Conservation (phyloP, 1,140 invertebrate genomes). For the Cotesia vestalis region DNA sequence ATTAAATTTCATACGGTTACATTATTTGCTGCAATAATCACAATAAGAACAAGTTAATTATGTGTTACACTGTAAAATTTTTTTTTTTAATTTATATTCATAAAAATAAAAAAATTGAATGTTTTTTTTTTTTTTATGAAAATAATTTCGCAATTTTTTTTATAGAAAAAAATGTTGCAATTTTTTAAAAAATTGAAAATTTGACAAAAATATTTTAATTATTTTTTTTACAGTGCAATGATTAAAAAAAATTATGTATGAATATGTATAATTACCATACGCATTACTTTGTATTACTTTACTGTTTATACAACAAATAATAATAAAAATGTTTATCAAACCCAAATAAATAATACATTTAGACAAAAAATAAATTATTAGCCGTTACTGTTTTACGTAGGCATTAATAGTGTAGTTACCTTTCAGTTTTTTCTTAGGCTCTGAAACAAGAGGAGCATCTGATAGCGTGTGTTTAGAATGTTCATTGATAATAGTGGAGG, state of each 20-base stretch:
- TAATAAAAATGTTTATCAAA: constrained; percentile 17
- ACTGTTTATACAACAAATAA: no score
- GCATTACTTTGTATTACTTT: constrained; percentile 49
- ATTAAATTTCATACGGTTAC: constrained; percentile 16
- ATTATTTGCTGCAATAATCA: constrained; percentile 20
- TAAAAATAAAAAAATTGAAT: not conserved
- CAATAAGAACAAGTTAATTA: constrained; percentile 16
- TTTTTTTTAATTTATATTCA: not conserved
- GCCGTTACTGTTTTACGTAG: constrained; percentile 50
- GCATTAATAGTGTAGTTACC: constrained; percentile 66
- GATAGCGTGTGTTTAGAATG: constrained; percentile 66
- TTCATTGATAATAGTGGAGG: constrained; percentile 57
- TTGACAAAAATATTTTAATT: not conserved
- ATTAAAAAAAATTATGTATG: constrained; percentile 19
- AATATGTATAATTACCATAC: constrained; percentile 37
- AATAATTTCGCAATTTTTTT: no score
- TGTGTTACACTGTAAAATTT: no score
- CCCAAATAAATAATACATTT: constrained; percentile 42
- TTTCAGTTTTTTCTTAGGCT: constrained; percentile 78
- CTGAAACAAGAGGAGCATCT: constrained; percentile 73
- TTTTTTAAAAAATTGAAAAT: no score
- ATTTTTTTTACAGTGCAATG: constrained; percentile 1
- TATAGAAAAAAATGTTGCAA: no score
- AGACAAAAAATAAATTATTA: constrained; percentile 46
- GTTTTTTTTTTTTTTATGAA: no score